A percentile compares a stretch with the other conserved stretches of the same genome.
Conservation (phyloP, 2,797 vertebrate genomes). For the Leuciscus waleckii region DNA sequence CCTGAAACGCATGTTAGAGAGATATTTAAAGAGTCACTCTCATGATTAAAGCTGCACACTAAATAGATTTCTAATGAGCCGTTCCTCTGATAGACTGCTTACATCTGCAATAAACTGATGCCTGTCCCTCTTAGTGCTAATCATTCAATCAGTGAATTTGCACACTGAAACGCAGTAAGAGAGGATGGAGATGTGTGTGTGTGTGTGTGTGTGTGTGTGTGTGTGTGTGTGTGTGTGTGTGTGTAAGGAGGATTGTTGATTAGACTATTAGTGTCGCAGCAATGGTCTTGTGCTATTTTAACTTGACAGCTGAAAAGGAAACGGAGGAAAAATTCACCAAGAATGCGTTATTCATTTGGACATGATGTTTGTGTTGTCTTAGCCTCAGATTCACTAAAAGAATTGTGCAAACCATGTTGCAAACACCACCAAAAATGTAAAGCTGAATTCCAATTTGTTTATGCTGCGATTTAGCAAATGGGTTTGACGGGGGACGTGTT, state of each 20-base stretch:
- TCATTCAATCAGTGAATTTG: slow-evolving; percentile 65
- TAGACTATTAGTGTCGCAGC: slow-evolving; percentile 1
- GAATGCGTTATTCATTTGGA: background rate
- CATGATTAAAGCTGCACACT: slow-evolving; percentile 75
- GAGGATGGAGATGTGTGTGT: slow-evolving; percentile 44
- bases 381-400: background rate
- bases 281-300: slow-evolving; percentile 12
- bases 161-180: slow-evolving; percentile 56
- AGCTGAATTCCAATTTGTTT: background rate
- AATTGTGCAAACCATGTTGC: background rate
- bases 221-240: slow-evolving; percentile 52
- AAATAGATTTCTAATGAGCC: slow-evolving; percentile 81
- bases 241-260: slow-evolving; percentile 6
- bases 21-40: slow-evolving; percentile 64
- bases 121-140: slow-evolving; percentile 53
- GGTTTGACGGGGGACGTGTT: background rate
- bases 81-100: slow-evolving; percentile 76
- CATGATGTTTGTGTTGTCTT: background rate
- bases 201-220: slow-evolving; percentile 43
- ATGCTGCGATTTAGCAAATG: background rate
- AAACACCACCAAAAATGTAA: background rate
- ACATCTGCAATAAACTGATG: slow-evolving; percentile 70
- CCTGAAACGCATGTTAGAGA: slow-evolving; percentile 56
- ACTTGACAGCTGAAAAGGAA: slow-evolving; percentile 6
- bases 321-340: background rate